These are phyloP conservation scores for Numenius arquata DNA, from an alignment of 2,113 vertebrate species.

Conservation along the genomic window DNA sequence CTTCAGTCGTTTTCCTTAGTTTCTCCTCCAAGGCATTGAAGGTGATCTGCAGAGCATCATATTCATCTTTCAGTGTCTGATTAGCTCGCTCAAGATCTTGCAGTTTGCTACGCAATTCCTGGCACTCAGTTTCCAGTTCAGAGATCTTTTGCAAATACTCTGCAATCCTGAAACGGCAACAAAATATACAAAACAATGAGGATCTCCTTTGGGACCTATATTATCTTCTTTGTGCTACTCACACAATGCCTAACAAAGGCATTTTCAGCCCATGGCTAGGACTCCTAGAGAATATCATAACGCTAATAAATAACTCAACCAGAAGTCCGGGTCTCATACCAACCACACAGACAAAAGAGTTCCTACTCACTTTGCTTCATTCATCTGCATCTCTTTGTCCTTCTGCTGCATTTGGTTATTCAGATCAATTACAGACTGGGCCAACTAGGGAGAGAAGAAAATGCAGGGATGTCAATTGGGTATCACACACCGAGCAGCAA, in stretches of 20 bases:
- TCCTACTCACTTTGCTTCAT: slow-evolving; percentile 88
- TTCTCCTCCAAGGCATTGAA: slow-evolving; percentile 96
- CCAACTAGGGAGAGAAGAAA: slow-evolving; percentile 77
- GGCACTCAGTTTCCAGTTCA: slow-evolving; percentile 86
- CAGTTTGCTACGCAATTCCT: slow-evolving; percentile 82
- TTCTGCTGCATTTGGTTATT: slow-evolving; percentile 96
- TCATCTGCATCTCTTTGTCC: slow-evolving; percentile 93
- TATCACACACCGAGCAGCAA: neutral
- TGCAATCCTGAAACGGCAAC: slow-evolving; percentile 79
- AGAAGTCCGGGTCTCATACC: neutral
- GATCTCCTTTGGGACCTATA: neutral
- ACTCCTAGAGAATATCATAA: neutral
- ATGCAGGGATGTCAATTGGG: neutral
- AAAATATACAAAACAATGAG: neutral
- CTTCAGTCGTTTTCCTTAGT: slow-evolving; percentile 90
- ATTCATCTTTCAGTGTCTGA: slow-evolving; percentile 96
- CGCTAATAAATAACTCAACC: neutral
- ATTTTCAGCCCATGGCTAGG: neutral
- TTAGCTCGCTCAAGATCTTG: slow-evolving; percentile 93
- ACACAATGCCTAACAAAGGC: neutral
- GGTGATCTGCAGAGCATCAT: slow-evolving; percentile 97
- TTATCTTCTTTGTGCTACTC: neutral
- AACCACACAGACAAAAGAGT: neutral
- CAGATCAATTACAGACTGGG: slow-evolving; percentile 93
- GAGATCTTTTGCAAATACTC: slow-evolving; percentile 88